These are phyloP conservation scores for Protonibea diacanthus DNA, from an alignment of 2,797 vertebrate species.

Conservation along the genomic window DNA sequence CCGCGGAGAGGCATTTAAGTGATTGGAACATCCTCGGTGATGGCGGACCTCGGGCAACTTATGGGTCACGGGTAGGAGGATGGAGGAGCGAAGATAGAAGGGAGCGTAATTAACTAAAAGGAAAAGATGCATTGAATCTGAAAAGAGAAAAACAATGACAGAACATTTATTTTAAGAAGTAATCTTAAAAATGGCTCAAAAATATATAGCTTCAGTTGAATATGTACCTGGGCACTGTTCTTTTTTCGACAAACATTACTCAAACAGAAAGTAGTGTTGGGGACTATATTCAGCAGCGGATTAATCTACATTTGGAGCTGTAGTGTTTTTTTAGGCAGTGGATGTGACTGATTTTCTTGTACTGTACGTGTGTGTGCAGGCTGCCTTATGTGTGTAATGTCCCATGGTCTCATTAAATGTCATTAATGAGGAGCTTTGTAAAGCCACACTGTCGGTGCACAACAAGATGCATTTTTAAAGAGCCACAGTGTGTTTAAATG, in stretches of 20 bases:
- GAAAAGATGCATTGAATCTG: not conserved
- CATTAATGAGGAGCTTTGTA: conserved; percentile 72
- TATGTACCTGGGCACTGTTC: not conserved
- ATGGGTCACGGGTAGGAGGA: conserved; percentile 11
- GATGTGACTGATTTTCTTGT: not conserved
- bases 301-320: not conserved
- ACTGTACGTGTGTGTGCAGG: not conserved
- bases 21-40: conserved; percentile 21
- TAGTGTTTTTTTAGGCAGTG: not conserved
- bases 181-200: not conserved
- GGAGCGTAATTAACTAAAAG: conserved; percentile 22
- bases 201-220: not conserved
- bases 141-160: not conserved
- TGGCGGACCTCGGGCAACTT: not conserved
- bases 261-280: not conserved
- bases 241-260: not conserved
- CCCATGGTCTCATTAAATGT: conserved; percentile 26
- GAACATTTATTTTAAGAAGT: not conserved
- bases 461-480: conserved; percentile 79
- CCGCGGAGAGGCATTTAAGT: conserved; percentile 23
- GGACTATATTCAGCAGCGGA: not conserved
- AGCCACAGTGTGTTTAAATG: conserved; percentile 68
- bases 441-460: conserved; percentile 56
- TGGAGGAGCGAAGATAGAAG: not conserved
- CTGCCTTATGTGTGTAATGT: conserved; percentile 44